Evolutionary conservation across 2,888 invertebrate species (phyloP), one percentile per base, ranked within the genome.

Genomic region (Yponomeuta cagnagella): DNA sequence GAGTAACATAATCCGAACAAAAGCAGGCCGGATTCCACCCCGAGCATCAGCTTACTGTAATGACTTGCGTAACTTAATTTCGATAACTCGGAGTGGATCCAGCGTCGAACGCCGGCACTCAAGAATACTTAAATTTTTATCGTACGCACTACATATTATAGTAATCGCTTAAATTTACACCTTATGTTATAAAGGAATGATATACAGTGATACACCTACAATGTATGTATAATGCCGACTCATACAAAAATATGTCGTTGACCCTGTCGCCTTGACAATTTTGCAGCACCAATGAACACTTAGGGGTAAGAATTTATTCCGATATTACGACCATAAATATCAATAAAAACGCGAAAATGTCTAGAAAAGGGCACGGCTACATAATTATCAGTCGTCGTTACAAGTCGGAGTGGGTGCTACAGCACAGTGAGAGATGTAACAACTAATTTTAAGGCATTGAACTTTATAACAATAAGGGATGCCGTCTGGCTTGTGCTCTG

Each of bases 281-380:
- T 84, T 76, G 83, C 82, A 90, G 88, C 90, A 89, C 88, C 90
- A 82, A 81, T 85, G 82, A 86, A 89, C 87, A 89, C 88, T 82
- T 82, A 79, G 75, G 77, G 78, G 77, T 77, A 76, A 78, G 80
- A 75, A 48, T 66, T 23, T 23, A 23, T 23, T 71, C 52, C 48
- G 37, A 68, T 63, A 70, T 65, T 65, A 65, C 68, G 48, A 48
- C 30, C 0, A 30, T 0, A 30, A 33, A 33, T 33, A 66, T 66
- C 30, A 33, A 66, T 64, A 66, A 33, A 67, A 67, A 4, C n/a
- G 48, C 52, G 23, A 52, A 52, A 52, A 58, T 58, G 52, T 58
- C 52, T 58, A 58, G 52, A 58, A 58, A 58, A 58, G 52, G 52
- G 31, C 10, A 52, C 68, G 52, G 30, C 10, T 10, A 68, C n/a